Evolutionary conservation across 2,888 invertebrate species (phyloP).

Genomic region (Sarcophaga subvicina): DNA sequence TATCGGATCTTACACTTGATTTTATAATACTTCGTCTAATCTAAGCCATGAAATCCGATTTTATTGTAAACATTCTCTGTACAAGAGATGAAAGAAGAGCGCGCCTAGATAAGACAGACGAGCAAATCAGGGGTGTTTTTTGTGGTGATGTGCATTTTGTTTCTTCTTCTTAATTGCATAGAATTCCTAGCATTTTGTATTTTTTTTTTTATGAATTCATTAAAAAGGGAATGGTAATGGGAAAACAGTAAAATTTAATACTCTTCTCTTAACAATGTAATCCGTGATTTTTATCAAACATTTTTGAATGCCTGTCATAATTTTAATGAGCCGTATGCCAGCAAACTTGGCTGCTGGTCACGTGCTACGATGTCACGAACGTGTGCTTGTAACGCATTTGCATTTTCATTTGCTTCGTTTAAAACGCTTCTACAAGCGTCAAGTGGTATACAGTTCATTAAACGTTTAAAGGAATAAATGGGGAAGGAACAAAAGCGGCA

Average conservation of each 20-base stretch:
- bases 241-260: not conserved
- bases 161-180: not conserved
- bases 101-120: not conserved
- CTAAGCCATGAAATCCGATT: not conserved
- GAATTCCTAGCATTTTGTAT: not conserved
- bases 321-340: conserved; percentile 69
- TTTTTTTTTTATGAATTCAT: conserved; percentile 1
- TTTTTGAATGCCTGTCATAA: conserved; percentile 73
- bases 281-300: conserved; percentile 74
- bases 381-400: conserved; percentile 51
- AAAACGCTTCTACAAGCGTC: conserved; percentile 61
- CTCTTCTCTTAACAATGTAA: conserved; percentile 54
- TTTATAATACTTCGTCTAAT: too few species aligned
- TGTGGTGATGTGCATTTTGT: not conserved
- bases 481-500: conserved; percentile 68
- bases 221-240: not conserved
- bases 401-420: conserved; percentile 40
- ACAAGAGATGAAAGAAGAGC: not conserved
- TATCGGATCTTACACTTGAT: too few species aligned
- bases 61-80: not conserved
- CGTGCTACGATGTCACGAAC: conserved; percentile 44
- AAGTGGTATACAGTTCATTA: conserved; percentile 63
- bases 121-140: conserved; percentile 3
- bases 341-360: conserved; percentile 61
- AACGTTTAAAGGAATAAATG: conserved; percentile 5